Base-by-base conservation (phyloP, 2,113 vertebrate species). In the Nannospalax galili region DNA sequence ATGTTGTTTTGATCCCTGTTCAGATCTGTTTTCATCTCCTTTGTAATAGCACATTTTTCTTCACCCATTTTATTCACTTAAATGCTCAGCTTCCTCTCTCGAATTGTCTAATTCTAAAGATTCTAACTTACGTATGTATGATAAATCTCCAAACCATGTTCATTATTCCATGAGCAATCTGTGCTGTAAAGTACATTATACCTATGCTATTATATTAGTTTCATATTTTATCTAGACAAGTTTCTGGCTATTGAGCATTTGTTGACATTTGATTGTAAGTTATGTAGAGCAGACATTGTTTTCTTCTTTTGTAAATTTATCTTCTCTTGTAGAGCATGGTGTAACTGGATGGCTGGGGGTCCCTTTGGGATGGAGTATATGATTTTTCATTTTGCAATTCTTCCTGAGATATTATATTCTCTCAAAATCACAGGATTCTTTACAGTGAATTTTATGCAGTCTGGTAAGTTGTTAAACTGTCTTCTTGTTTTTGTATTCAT, bases 171-270 rank as follows among this genome's bases (percentile, higher is more conserved):
- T 82, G 52, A 95, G 72, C 85, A 82, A 96, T 97, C 84, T 96
- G 82, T 95, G 73, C 37, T 58, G 20, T 45, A 85, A 91, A 96
- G 64, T 94, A 52, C n/a, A 92, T 91, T 96, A 88, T 89, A 95
- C 95, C 92, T 97, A 96, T 89, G 95, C 73, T 64, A 86, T 88
- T 88, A 72, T 92, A 81, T 75, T 93, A 69, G 78, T 30, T 70
- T 92, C 67, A 85, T 95, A 95, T 95, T 97, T 95, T 94, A 96
- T 92, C 58, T 92, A 35, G 93, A 93, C 58, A 30, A 16, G 35
- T 90, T 84, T 93, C 90, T 52, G 86, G 60, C 60, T 94, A 73
- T 93, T 88, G 89, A 95, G 62, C 64, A 84, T 95, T 97, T 94
- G 93, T 74, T 95, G 86, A 90, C 58, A 90, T 94, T 96, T 78